Percentiles rank a stretch among this genome's conserved stretches.
Conservation (phyloP, 2,797 vertebrate species). For the Sebastes taczanowskii region DNA sequence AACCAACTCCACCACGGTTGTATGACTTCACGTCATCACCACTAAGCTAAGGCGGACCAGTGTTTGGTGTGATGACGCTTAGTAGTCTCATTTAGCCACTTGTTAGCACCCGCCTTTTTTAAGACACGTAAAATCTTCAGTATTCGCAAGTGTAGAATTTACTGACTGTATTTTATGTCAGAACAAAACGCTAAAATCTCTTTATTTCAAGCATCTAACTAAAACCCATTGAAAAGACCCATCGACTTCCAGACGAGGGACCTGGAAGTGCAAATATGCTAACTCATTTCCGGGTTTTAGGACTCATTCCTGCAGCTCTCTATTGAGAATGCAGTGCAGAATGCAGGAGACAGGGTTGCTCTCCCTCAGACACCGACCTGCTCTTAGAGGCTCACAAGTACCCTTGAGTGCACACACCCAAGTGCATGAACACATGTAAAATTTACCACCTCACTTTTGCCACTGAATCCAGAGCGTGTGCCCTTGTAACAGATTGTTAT, state of each 20-base stretch:
- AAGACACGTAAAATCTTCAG: no score
- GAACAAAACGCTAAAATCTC: background rate
- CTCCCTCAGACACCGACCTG: background rate
- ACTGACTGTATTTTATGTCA: background rate
- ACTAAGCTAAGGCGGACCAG: fast-evolving
- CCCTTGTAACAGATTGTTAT: constrained; percentile 21
- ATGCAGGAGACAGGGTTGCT: background rate
- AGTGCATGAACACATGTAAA: constrained; percentile 21
- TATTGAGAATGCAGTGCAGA: background rate
- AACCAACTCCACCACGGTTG: no score
- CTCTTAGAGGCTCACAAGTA: background rate
- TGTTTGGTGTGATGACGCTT: fast-evolving
- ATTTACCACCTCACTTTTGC: constrained; percentile 25
- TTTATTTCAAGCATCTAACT: background rate
- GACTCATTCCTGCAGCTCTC: background rate
- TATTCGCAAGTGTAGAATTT: no score
- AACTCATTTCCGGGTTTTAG: background rate
- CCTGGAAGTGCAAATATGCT: background rate
- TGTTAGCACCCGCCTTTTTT: no score
- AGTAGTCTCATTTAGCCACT: no score
- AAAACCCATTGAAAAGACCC: background rate
- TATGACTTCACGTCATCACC: no score
- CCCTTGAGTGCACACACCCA: background rate
- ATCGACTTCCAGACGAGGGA: background rate
- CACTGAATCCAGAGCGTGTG: background rate